Conservation (phyloP, 2,797 vertebrate genomes). For the Anguilla anguilla region DNA sequence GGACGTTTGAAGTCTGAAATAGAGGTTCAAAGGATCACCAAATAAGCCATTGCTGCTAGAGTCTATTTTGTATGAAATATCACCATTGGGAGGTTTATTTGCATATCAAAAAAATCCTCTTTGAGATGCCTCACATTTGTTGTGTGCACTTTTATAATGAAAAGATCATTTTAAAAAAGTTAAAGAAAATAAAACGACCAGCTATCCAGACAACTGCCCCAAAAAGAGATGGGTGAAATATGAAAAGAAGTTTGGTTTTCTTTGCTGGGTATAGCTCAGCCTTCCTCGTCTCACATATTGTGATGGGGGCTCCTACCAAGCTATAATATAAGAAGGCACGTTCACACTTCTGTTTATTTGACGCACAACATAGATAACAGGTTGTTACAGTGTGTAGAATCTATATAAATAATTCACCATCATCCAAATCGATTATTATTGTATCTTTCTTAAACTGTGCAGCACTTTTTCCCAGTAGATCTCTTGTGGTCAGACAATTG, state of each 20-base stretch:
- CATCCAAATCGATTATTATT: neutral
- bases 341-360: slow-evolving; percentile 20
- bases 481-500: neutral
- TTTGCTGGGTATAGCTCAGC: neutral
- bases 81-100: slow-evolving; percentile 20
- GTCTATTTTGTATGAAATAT: slow-evolving; percentile 14
- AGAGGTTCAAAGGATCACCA: slow-evolving; percentile 17
- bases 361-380: slow-evolving; percentile 15
- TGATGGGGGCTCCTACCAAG: neutral
- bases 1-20: slow-evolving; percentile 20
- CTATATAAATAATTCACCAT: neutral
- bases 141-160: slow-evolving; percentile 5
- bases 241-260: neutral
- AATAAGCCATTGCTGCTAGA: slow-evolving; percentile 24
- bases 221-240: neutral
- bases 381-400: neutral
- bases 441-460: slow-evolving; percentile 3
- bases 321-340: slow-evolving; percentile 7
- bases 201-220: slow-evolving; percentile 18
- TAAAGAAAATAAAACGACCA: neutral
- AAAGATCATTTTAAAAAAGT: neutral
- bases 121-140: slow-evolving; percentile 14
- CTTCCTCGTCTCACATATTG: too few relatives aligned
- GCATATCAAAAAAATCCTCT: slow-evolving; percentile 12
- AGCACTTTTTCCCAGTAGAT: slow-evolving; percentile 1